Base-by-base conservation (phyloP, 2,888 invertebrate genomes). In the Amphipoea oculea region DNA sequence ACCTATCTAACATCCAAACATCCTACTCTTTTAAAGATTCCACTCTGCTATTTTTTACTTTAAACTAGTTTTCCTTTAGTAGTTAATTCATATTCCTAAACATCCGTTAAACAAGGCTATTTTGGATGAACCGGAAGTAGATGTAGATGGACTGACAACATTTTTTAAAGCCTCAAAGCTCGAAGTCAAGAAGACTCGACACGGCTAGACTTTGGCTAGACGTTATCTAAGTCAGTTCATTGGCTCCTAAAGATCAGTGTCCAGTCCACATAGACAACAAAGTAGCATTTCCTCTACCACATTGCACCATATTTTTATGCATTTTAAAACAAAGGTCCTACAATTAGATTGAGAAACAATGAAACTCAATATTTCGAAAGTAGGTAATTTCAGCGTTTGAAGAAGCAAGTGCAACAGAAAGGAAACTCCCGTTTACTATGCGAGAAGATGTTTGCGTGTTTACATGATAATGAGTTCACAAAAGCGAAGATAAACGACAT, bases 151-250 rank as follows among this genome's bases (percentile, higher is more conserved):
- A 17, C 11, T 20, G 4, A 54, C 60, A n/a, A 45, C 5, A 4
- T 40, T 9, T 68, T 42, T 29, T 14, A 42, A 51, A 11, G 0
- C 14, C 23, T 51, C 62, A 78, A 78, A 62, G 29, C 23, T 51
- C 62, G 68, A 78, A 62, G 29, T 20, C n/a, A 4, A 14, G 14
- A 45, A 20, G 36, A 14, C 48, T 66, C 45, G 20, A 20, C 60
- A 70, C 23, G 9, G 29, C 40, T 68, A 74, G 51, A 60, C 42
- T 65, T n/a, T 17, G 60, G 51, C 36, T 73, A 68, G 80, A 73
- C 69, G 20, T 54, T 76, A 67, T 67, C 66, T 67, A 51, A 48
- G 17, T 45, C 48, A 75, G 75, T 69, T 76, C 70, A 67, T 82
- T 76, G 76, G 40, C 66, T 45, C 6, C 45, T 36, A 57, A 66